Evolutionary conservation across 1,140 invertebrate species (phyloP).

Genomic region (Oryzaephilus surinamensis): DNA sequence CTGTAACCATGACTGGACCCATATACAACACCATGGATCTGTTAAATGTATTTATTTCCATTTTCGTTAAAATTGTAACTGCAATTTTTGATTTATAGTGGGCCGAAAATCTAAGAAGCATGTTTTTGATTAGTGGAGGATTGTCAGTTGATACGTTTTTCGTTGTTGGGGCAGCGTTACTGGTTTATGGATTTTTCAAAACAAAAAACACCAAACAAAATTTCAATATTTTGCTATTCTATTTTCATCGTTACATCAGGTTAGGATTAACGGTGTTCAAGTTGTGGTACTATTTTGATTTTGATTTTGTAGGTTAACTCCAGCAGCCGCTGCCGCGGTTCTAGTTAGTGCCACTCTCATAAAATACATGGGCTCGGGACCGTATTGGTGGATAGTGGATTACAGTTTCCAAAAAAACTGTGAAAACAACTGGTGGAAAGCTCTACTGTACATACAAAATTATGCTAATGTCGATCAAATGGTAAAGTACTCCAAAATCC

Average conservation of each 20-base stretch:
- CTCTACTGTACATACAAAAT: slow-evolving; percentile 44
- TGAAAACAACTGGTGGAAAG: slow-evolving; percentile 43
- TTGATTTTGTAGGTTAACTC: slow-evolving; percentile 45
- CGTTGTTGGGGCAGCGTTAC: slow-evolving; percentile 42
- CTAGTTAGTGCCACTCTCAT: slow-evolving; percentile 44
- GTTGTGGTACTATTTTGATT: too few relatives aligned
- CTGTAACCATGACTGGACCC: background rate
- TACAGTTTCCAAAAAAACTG: slow-evolving; percentile 30
- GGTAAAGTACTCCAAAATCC: slow-evolving; percentile 20
- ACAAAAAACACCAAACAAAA: slow-evolving; percentile 36
- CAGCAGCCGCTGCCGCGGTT: slow-evolving; percentile 44
- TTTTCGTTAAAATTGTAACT: slow-evolving; percentile 3
- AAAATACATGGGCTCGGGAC: slow-evolving; percentile 46
- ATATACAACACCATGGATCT: background rate
- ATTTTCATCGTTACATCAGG: slow-evolving; percentile 23
- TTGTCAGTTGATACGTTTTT: slow-evolving; percentile 48
- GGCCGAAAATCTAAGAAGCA: slow-evolving; percentile 23
- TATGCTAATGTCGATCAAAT: slow-evolving; percentile 35
- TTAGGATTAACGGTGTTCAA: slow-evolving; percentile 1
- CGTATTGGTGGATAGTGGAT: slow-evolving; percentile 35
- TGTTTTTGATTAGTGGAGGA: slow-evolving; percentile 35
- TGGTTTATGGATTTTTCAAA: slow-evolving; percentile 44
- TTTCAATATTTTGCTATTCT: slow-evolving; percentile 20
- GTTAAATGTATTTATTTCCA: background rate
- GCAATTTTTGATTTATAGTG: slow-evolving; percentile 28